Evolutionary conservation across 2,888 invertebrate species (phyloP).

Genomic region (Epistrophe grossulariae): DNA sequence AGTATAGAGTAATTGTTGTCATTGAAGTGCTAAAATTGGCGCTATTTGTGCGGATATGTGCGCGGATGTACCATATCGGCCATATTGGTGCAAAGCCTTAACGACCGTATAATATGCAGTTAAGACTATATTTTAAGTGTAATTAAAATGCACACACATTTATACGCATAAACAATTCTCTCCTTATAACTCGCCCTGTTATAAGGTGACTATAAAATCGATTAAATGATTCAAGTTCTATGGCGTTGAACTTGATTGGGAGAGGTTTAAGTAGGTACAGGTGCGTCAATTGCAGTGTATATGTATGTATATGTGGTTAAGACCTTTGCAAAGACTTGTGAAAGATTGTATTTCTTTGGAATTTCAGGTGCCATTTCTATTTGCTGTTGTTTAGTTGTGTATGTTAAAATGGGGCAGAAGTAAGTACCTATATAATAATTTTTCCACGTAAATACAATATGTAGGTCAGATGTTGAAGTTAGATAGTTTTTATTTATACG

Average conservation of each 20-base stretch:
- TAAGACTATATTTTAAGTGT: slow-evolving; percentile 73
- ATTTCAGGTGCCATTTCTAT: slow-evolving; percentile 53
- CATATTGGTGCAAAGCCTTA: slow-evolving; percentile 9
- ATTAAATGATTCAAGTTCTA: slow-evolving; percentile 14
- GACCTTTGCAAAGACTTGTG: background rate
- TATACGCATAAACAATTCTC: background rate
- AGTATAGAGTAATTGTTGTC: slow-evolving; percentile 67
- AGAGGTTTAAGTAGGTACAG: slow-evolving; percentile 33
- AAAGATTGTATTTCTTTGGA: slow-evolving; percentile 46
- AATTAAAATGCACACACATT: slow-evolving; percentile 69
- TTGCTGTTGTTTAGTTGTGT: background rate
- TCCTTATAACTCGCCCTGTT: background rate
- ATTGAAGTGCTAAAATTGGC: slow-evolving; percentile 73
- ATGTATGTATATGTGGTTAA: background rate
- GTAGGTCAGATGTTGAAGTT: slow-evolving; percentile 34
- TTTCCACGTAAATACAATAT: slow-evolving; percentile 49
- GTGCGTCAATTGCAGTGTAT: slow-evolving; percentile 46
- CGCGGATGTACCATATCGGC: slow-evolving; percentile 26
- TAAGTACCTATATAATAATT: slow-evolving; percentile 23
- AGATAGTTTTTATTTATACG: too few relatives aligned
- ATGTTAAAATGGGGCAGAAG: slow-evolving; percentile 12
- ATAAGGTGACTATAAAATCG: slow-evolving; percentile 11
- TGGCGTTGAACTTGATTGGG: slow-evolving; percentile 18
- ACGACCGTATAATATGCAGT: slow-evolving; percentile 43
- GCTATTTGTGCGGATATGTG: slow-evolving; percentile 20